Percentiles rank a stretch among this genome's conserved stretches.
Conservation (phyloP, 2,797 vertebrate species). For the Astyanax mexicanus region DNA sequence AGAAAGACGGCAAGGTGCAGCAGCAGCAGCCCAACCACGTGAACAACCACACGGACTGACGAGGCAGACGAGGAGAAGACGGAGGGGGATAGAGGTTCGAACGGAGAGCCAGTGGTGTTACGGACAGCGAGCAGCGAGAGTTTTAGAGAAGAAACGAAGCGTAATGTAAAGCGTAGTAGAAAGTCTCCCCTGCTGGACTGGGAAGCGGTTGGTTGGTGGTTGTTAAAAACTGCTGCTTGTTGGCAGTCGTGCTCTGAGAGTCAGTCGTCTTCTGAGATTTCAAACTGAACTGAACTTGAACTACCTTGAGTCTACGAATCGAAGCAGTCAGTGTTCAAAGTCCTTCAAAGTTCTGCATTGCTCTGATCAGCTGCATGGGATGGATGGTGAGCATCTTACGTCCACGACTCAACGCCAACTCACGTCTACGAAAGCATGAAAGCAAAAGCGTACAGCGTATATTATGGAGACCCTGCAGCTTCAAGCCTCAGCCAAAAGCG, state of each 20-base stretch:
- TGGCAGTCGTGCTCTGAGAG: background rate
- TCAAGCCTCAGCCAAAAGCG: conserved; percentile 71
- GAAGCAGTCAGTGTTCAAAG: conserved; percentile 4
- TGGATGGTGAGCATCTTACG: conserved; percentile 16
- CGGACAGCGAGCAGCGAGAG: conserved; percentile 3
- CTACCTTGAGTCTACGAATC: background rate
- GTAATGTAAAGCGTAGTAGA: too few relatives aligned
- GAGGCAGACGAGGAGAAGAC: conserved; percentile 13
- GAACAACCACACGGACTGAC: conserved; percentile 81
- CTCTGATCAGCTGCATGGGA: conserved; percentile 36
- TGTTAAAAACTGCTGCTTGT: conserved; percentile 21
- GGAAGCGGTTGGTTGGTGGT: too few relatives aligned
- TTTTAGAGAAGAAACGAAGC: conserved; percentile 29
- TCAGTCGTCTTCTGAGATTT: too few relatives aligned
- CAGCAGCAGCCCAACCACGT: conserved; percentile 62
- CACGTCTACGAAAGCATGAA: conserved; percentile 19
- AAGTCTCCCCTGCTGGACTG: conserved; percentile 35
- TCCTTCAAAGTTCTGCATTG: background rate
- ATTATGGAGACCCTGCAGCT: conserved; percentile 44
- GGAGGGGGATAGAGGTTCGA: background rate
- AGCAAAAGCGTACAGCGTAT: conserved; percentile 5
- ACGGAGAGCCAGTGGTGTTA: conserved; percentile 9
- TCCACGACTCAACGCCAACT: conserved; percentile 23
- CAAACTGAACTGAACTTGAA: background rate
- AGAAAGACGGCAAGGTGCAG: conserved; percentile 59